Base-by-base conservation (phyloP, 2,888 invertebrate genomes). In the Ochlodes sylvanus region DNA sequence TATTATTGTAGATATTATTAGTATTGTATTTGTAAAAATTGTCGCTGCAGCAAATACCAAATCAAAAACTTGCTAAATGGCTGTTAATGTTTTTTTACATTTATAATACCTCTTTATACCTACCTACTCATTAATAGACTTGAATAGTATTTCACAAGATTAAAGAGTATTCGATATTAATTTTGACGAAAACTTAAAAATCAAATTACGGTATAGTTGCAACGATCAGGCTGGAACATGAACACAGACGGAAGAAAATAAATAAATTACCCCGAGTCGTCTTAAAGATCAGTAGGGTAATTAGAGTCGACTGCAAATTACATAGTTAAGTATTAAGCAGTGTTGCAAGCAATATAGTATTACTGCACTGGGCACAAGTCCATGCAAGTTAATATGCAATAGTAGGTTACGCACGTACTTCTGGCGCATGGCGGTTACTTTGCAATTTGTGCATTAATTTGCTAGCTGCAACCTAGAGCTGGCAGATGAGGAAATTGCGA, bases 331-430 rank as follows among this genome's bases (percentile, higher is more conserved):
- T 63, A 66, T 60, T 52, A 61, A 52, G 42, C 32, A n/a, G 54
- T 61, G 66, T 61, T 67, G 66, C 60, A 66, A 54, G 60, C 52
- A 56, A 52, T 54, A 67, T 44, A 41, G 34, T 67, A 67, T 67
- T 67, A 60, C 66, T 60, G 54, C 58, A 60, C 34, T 34, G 21
- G 9, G n/a, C 32, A 21, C 56, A 61, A 55, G 55, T 56, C 44
- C 15, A 42, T 66, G 60, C 66, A 66, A 52, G 58, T 32, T 66
- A 66, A 60, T 67, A 54, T 62, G 55, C 55, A 61, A 62, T 34
- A 61, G 44, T 34, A 55, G n/a, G 54, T 61, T 55, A 61, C 62
- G 61, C 55, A 58, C 41, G 44, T 62, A 41, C 17, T 47, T 17
- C 3, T 17, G 44, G 44, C 7, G 17, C 7, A 61, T 61, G 44